These are phyloP conservation scores for Oryzias celebensis DNA, from an alignment of 2,113 vertebrate genomes.

Conservation along the genomic window DNA sequence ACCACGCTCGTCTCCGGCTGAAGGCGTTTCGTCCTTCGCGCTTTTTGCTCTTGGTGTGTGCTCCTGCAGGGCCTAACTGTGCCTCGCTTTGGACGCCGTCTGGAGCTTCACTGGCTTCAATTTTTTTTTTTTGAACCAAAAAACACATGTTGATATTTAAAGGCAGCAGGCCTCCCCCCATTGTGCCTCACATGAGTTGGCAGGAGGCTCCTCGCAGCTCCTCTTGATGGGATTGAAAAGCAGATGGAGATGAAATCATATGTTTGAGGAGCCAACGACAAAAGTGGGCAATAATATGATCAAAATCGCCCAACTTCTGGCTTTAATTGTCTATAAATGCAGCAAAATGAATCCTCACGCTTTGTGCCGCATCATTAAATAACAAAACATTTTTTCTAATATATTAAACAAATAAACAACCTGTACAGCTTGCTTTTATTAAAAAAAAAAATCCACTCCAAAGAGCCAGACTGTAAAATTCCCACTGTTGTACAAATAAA, in stretches of 20 bases:
- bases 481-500: neutral
- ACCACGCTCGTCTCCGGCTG: slow-evolving; percentile 66
- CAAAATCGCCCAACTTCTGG: neutral
- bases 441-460: neutral
- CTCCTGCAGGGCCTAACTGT: slow-evolving; percentile 5
- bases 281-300: slow-evolving; percentile 54
- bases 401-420: slow-evolving; percentile 4
- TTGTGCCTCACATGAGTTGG: slow-evolving; percentile 65
- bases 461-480: neutral
- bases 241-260: slow-evolving; percentile 78
- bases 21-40: slow-evolving; percentile 48
- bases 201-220: slow-evolving; percentile 52
- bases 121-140: slow-evolving; percentile 50
- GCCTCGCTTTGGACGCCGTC: neutral
- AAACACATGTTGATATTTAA: slow-evolving; percentile 68
- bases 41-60: slow-evolving; percentile 21
- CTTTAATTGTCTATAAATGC: slow-evolving; percentile 31
- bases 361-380: neutral
- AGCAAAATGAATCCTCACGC: neutral
- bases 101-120: slow-evolving; percentile 16
- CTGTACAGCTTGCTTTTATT: slow-evolving; percentile 13
- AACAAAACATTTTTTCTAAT: neutral
- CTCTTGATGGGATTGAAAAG: slow-evolving; percentile 72
- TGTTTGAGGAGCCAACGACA: slow-evolving; percentile 69
- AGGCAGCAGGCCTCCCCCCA: slow-evolving; percentile 33